A percentile compares a stretch with the other conserved stretches of the same genome.
Conservation (phyloP, 2,113 vertebrate genomes). For the Ia io region DNA sequence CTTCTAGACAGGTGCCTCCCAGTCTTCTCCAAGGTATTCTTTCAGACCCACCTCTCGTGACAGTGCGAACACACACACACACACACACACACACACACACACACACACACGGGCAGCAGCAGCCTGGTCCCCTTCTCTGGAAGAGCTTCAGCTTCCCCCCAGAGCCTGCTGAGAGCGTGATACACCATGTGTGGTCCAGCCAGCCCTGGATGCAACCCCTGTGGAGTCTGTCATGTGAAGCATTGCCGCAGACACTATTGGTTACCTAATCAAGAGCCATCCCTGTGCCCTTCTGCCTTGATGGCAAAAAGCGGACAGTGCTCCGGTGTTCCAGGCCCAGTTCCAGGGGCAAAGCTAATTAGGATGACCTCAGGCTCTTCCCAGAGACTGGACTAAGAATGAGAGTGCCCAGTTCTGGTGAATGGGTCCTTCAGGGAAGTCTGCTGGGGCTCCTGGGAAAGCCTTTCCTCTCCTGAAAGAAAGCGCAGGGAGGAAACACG, state of each 20-base stretch:
- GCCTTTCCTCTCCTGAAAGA: background rate
- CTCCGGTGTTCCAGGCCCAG: background rate
- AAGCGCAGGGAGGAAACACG: background rate
- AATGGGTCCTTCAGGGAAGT: background rate
- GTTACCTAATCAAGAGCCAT: background rate
- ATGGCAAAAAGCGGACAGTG: background rate
- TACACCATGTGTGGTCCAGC: background rate
- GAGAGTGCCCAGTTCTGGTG: background rate
- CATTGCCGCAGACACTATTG: background rate
- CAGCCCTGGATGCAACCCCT: background rate
- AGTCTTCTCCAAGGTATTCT: background rate
- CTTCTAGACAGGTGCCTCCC: background rate
- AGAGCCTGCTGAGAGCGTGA: background rate
- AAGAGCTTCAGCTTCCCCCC: background rate
- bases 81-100: too few relatives aligned
- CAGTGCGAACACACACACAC: too few relatives aligned
- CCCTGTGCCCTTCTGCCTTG: background rate
- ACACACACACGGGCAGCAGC: background rate
- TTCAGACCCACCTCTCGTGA: background rate
- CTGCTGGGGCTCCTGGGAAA: background rate
- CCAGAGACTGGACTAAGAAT: background rate
- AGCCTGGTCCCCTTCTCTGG: background rate
- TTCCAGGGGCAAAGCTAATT: background rate
- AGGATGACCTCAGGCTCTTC: background rate
- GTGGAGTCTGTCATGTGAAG: background rate